A percentile compares a stretch with the other conserved stretches of the same genome.
These are phyloP conservation scores for Spodoptera picta DNA, from an alignment of 2,888 invertebrate genomes.

Conservation along the genomic window DNA sequence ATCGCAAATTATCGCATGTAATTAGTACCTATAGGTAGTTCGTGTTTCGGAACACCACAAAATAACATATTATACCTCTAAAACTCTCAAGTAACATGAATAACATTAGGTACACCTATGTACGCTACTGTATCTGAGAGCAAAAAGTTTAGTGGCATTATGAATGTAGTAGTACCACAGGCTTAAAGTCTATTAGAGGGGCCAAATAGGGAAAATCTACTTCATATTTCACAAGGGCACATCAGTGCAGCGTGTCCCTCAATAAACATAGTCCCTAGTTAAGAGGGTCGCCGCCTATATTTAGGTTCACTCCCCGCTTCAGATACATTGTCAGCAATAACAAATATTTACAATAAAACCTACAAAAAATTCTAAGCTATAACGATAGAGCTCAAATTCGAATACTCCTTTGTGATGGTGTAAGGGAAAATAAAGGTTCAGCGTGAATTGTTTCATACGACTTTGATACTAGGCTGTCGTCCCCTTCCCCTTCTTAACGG, in stretches of 20 bases:
- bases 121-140: background rate
- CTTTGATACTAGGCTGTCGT: constrained; percentile 75
- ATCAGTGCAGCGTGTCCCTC: constrained; percentile 49
- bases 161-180: constrained; percentile 4
- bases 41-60: constrained; percentile 7
- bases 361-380: constrained; percentile 56
- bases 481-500: constrained; percentile 84
- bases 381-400: constrained; percentile 62
- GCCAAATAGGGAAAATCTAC: constrained; percentile 33
- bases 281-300: constrained; percentile 65
- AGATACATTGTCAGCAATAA: constrained; percentile 75
- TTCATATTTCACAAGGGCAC: constrained; percentile 58
- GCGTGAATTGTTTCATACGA: constrained; percentile 69
- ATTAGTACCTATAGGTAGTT: constrained; percentile 60
- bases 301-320: constrained; percentile 66
- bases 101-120: background rate
- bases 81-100: too few relatives aligned
- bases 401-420: constrained; percentile 46
- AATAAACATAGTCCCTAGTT: constrained; percentile 57
- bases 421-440: constrained; percentile 60
- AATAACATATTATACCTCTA: too few relatives aligned
- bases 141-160: constrained; percentile 8
- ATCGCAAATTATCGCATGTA: constrained; percentile 77
- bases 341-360: constrained; percentile 76
- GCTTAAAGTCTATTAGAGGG: constrained; percentile 17